Base-by-base conservation (phyloP, 2,113 vertebrate species). In the Plectropomus leopardus region DNA sequence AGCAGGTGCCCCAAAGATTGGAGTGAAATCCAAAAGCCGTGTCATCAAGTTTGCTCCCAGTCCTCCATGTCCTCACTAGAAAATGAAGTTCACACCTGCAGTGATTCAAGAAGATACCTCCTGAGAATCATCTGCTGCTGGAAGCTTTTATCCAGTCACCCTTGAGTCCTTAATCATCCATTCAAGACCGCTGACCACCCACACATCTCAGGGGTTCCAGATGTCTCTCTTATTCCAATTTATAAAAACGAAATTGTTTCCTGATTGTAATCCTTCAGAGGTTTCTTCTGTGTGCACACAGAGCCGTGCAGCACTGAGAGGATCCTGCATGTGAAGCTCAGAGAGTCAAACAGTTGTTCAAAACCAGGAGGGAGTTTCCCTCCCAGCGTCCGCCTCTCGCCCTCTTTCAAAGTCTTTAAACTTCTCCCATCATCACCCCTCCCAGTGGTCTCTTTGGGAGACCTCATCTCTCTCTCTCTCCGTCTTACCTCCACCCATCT, bases 281-380 rank as follows among this genome's bases (percentile, higher is more conserved):
- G 44, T 48, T 78, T 51, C 48, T 72, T 28, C 54, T 11, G 15
- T 7, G 8, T 55, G 57, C 59, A 19, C 57, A 7, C 44, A 26
- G n/a, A n/a, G n/a, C 51, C 13, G 67, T 45, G 70, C 55, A 59
- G 78, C 55, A 24, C 64, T 8, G 81, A 57, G 55, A 30, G 67
- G n/a, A 5, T 51, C 34, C 54, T 6, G 53, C 66, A 55, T 69
- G 19, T 61, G 78, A 65, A 51, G 77, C 53, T 78, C 48, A 15
- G 28, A 54, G 64, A 69, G 57, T 36, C 64, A 6, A 44, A 44
- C 44, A 86, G 83, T 80, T 67, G 81, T 61, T 80, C 80, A 21
- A 30, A 55, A 70, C 47, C 72, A 77, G 70, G 84, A 91, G 92
- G 92, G 93, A 90, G 92, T 92, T 88, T 90, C 89, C 67, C 53